Conservation (phyloP, 1,140 invertebrate species). For the Listronotus oregonensis region DNA sequence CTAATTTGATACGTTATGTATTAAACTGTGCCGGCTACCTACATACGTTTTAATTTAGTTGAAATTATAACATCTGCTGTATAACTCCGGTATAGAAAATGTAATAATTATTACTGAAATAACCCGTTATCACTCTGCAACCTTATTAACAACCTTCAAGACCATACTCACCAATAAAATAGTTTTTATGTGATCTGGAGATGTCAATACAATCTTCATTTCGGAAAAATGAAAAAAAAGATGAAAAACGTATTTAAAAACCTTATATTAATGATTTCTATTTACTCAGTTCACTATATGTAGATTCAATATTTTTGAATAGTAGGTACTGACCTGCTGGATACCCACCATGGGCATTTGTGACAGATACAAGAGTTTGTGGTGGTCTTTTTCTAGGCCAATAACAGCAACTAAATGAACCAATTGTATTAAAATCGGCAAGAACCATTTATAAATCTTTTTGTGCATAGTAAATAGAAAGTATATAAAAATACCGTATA, state of each 20-base stretch:
- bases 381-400: constrained; percentile 59
- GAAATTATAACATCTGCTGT: no score
- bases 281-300: neutral
- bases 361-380: constrained; percentile 64
- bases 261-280: neutral
- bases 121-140: no score
- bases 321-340: constrained; percentile 44
- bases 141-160: neutral
- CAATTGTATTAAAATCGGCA: constrained; percentile 28
- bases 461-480: constrained; percentile 13
- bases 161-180: constrained; percentile 39
- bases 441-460: constrained; percentile 14
- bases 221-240: constrained; percentile 15
- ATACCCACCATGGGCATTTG: constrained; percentile 63
- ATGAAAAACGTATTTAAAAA: constrained; percentile 15
- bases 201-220: constrained; percentile 44
- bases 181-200: constrained; percentile 44
- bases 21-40: no score
- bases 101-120: no score
- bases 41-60: no score
- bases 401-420: constrained; percentile 55
- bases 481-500: constrained; percentile 2
- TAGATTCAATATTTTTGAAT: neutral
- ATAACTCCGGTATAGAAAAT: no score
- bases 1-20: no score